Conservation (phyloP, 2,888 invertebrate species). For the Hirtodrosophila cameraria region DNA sequence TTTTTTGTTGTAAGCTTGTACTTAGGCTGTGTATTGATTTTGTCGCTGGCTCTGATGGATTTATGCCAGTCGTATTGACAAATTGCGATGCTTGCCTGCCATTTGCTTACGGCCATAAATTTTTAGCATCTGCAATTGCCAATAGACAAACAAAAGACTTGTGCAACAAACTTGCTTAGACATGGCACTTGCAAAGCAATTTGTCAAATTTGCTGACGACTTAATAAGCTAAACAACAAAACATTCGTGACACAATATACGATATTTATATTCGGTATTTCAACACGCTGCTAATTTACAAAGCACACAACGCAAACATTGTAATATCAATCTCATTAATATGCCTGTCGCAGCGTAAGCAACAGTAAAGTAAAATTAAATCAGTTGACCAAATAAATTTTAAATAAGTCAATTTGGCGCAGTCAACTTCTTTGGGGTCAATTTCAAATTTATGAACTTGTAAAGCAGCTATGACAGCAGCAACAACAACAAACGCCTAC, state of each 20-base stretch:
- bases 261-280: slow-evolving; percentile 22
- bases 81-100: slow-evolving; percentile 57
- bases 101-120: slow-evolving; percentile 49
- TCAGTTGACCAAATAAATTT: slow-evolving; percentile 13
- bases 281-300: slow-evolving; percentile 22
- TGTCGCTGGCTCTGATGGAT: slow-evolving; percentile 58
- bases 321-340: slow-evolving; percentile 38
- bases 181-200: slow-evolving; percentile 48
- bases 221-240: slow-evolving; percentile 45
- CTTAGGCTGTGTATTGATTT: slow-evolving; percentile 49
- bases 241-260: slow-evolving; percentile 44
- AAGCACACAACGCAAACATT: slow-evolving; percentile 18
- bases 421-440: slow-evolving; percentile 32
- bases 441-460: slow-evolving; percentile 67
- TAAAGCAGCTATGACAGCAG: slow-evolving; percentile 32
- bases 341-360: slow-evolving; percentile 13
- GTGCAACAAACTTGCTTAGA: slow-evolving; percentile 43
- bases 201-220: slow-evolving; percentile 53
- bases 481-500: slow-evolving; percentile 14
- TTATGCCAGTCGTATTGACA: slow-evolving; percentile 72
- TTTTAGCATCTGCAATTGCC: slow-evolving; percentile 45
- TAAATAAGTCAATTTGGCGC: slow-evolving; percentile 38
- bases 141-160: slow-evolving; percentile 57
- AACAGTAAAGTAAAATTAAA: background rate
- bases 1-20: slow-evolving; percentile 11